A percentile compares a stretch with the other conserved stretches of the same genome.
phyloP scores from a whole-genome alignment of 2,888 invertebrate species.

The Conops quadrifasciatus region DNA sequence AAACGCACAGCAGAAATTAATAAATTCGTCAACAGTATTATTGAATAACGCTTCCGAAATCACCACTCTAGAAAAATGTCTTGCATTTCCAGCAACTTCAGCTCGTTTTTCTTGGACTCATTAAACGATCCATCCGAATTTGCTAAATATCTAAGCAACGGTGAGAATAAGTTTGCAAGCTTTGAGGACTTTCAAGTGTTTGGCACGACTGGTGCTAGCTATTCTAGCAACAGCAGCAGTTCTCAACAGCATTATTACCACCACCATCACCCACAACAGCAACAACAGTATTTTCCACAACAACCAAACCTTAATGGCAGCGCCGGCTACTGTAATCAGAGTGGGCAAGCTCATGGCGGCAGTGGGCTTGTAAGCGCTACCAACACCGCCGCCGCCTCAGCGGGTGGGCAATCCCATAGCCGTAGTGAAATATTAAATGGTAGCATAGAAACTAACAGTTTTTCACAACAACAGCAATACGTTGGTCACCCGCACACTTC shows the following conservation, averaged over 20 bases:
- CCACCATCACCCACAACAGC: slow-evolving; percentile 39
- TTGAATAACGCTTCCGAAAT: slow-evolving; percentile 18
- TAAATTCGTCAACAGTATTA: slow-evolving; percentile 25
- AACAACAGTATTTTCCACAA: slow-evolving; percentile 38
- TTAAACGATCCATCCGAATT: slow-evolving; percentile 65
- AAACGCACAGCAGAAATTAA: not conserved
- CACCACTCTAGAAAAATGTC: slow-evolving; percentile 56
- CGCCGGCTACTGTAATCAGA: slow-evolving; percentile 44
- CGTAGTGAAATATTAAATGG: slow-evolving; percentile 22
- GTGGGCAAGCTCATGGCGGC: slow-evolving; percentile 27
- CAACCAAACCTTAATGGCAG: slow-evolving; percentile 40
- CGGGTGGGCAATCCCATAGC: slow-evolving; percentile 27
- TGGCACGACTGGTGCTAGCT: slow-evolving; percentile 45
- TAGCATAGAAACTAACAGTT: slow-evolving; percentile 26
- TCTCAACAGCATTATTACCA: slow-evolving; percentile 40
- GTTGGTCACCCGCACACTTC: slow-evolving; percentile 31
- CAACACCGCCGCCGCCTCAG: slow-evolving; percentile 14
- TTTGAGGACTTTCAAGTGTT: slow-evolving; percentile 63
- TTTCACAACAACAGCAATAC: slow-evolving; percentile 39
- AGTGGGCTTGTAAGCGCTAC: slow-evolving; percentile 29
- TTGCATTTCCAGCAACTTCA: slow-evolving; percentile 65
- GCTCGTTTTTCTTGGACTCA: slow-evolving; percentile 64
- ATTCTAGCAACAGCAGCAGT: not conserved
- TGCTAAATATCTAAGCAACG: slow-evolving; percentile 65
- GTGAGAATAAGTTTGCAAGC: slow-evolving; percentile 62